Percentiles rank a stretch among this genome's conserved stretches.
Conservation (phyloP, 2,888 invertebrate genomes). For the Cataglyphis albicans region DNA sequence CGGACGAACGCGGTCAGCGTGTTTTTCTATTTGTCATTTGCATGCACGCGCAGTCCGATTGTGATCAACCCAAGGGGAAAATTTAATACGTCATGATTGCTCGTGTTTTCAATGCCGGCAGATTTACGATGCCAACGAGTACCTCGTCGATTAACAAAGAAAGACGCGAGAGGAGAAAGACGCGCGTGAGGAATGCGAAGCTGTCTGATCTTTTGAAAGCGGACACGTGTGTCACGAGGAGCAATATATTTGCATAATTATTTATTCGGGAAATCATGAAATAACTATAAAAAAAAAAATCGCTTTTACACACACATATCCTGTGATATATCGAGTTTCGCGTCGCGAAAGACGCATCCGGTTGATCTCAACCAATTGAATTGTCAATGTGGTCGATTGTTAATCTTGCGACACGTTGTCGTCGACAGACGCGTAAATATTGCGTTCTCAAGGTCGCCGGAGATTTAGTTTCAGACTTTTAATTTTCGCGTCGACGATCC, state of each 20-base stretch:
- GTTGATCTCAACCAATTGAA: conserved; percentile 23
- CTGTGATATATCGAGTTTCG: not conserved
- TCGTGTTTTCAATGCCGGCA: conserved; percentile 29
- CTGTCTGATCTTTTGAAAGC: not conserved
- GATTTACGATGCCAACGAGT: conserved; percentile 1
- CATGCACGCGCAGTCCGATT: conserved; percentile 21
- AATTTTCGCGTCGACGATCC: conserved; percentile 26
- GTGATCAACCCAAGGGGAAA: conserved; percentile 27
- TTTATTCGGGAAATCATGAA: not conserved
- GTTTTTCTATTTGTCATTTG: conserved; percentile 50
- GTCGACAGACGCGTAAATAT: not conserved
- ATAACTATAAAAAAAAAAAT: not conserved
- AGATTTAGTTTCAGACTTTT: conserved; percentile 50
- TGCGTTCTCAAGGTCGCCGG: conserved; percentile 27
- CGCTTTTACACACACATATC: not conserved
- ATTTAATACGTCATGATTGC: conserved; percentile 51
- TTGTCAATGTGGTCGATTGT: conserved; percentile 27
- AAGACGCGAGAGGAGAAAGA: not conserved
- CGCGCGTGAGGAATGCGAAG: not conserved
- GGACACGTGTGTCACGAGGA: not conserved
- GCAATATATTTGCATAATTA: not conserved
- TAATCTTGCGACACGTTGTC: conserved; percentile 8
- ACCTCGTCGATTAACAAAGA: not conserved
- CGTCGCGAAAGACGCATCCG: not conserved
- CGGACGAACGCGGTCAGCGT: not conserved